Base-by-base conservation (phyloP, 2,888 invertebrate species). In the Phlogophora meticulosa region DNA sequence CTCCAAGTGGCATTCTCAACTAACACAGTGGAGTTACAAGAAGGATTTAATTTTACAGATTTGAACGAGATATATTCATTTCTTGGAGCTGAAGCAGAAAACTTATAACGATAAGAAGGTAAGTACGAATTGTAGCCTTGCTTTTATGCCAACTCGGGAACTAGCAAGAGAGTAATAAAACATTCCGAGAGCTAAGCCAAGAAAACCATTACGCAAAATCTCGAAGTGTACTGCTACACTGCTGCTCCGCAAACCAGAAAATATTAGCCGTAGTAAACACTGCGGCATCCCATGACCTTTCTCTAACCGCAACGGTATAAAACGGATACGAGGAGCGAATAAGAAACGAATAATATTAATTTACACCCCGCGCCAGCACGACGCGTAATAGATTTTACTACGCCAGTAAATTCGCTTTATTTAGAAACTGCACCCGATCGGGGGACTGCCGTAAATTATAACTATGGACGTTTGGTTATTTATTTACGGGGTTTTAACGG, bases 331-430 rank as follows among this genome's bases (percentile, higher is more conserved):
- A 49, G 40, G 17, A 55, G 43, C 48, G 57, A 72, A 71, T 69
- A 73, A 74, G 73, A 72, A 61, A 60, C 48, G 57, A 75, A 59
- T 63, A 72, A 74, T 79, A 84, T 85, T 83, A 83, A 84, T 86
- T 83, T 80, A 81, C 78, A 78, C 68, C 72, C 76, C 67, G 70
- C 73, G 55, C 62, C 53, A 65, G 55, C 36, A 62, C 70, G 66
- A 67, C 68, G 75, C 80, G 78, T 82, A 83, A 82, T 86, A 85
- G 78, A 82, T 80, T 88, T 87, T 88, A 90, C 86, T 77, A 72
- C 82, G 24, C 58, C 78, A 72, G 85, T 89, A 87, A 87, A 87
- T 88, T 87, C 51, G 45, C 78, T 81, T 84, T 83, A 81, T 84
- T 83, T 80, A 81, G 67, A 66, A 58, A 65, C 66, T 74, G 79